Percentiles rank a stretch among this genome's conserved stretches.
Evolutionary conservation across 1,140 invertebrate species (phyloP).

Genomic region (Drosophila nebulosa): DNA sequence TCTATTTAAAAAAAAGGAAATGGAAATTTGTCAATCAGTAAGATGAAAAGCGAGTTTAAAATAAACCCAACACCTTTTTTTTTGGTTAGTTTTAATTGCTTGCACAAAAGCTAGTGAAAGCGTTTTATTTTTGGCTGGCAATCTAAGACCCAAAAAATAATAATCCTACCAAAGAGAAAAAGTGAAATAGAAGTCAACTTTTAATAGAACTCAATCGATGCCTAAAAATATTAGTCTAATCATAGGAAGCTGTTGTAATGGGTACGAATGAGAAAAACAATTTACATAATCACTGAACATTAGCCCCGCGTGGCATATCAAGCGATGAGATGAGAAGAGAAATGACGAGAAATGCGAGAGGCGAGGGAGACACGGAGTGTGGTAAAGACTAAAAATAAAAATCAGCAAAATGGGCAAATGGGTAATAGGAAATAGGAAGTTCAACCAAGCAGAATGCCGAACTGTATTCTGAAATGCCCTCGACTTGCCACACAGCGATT

Average conservation of each 20-base stretch:
- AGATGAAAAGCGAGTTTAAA: too few species aligned
- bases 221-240: slow-evolving; percentile 45
- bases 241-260: slow-evolving; percentile 29
- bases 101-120: too few species aligned
- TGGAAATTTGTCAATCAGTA: too few species aligned
- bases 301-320: not conserved
- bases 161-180: not conserved
- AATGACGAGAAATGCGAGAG: not conserved
- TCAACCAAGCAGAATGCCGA: slow-evolving; percentile 51
- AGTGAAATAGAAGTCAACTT: slow-evolving; percentile 5
- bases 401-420: slow-evolving; percentile 41
- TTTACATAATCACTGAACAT: slow-evolving; percentile 66
- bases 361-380: not conserved
- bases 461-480: slow-evolving; percentile 37
- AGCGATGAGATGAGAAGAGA: not conserved
- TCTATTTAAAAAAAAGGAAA: too few species aligned
- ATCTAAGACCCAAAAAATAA: not conserved
- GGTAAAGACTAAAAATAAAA: slow-evolving; percentile 60
- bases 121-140: not conserved
- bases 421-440: slow-evolving; percentile 63
- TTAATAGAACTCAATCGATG: slow-evolving; percentile 51
- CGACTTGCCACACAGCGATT: slow-evolving; percentile 48
- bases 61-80: too few species aligned
- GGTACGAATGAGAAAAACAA: slow-evolving; percentile 40
- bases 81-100: too few species aligned